Percentiles rank a stretch among this genome's conserved stretches.
phyloP scores from a whole-genome alignment of 2,113 vertebrate species.

The Sialia sialis region DNA sequence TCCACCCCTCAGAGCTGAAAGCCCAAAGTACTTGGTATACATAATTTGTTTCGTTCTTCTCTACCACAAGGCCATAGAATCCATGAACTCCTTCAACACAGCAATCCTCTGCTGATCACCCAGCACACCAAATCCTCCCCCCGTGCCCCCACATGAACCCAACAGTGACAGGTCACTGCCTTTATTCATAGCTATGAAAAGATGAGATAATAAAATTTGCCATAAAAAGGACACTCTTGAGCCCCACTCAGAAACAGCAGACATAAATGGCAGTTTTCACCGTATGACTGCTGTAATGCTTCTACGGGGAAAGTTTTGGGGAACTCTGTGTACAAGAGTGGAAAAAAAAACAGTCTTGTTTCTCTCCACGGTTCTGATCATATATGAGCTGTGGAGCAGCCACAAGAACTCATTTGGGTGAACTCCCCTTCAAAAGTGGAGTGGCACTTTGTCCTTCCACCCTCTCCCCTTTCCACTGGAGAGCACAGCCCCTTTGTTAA shows the following conservation, averaged over 20 bases:
- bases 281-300: neutral
- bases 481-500: neutral
- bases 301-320: neutral
- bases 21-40: neutral
- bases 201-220: neutral
- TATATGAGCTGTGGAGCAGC: neutral
- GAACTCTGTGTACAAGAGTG: neutral
- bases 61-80: neutral
- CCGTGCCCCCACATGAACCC: fast-evolving
- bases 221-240: neutral
- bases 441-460: neutral
- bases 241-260: neutral
- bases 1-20: neutral
- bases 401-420: neutral
- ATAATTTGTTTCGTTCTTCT: neutral
- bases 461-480: neutral
- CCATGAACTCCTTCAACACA: neutral
- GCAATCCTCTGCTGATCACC: neutral
- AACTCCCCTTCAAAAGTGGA: neutral
- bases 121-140: neutral
- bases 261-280: neutral
- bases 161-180: neutral
- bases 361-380: neutral
- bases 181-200: neutral
- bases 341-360: neutral